These are phyloP conservation scores for Otis tarda DNA, from an alignment of 2,113 vertebrate species.

Conservation along the genomic window DNA sequence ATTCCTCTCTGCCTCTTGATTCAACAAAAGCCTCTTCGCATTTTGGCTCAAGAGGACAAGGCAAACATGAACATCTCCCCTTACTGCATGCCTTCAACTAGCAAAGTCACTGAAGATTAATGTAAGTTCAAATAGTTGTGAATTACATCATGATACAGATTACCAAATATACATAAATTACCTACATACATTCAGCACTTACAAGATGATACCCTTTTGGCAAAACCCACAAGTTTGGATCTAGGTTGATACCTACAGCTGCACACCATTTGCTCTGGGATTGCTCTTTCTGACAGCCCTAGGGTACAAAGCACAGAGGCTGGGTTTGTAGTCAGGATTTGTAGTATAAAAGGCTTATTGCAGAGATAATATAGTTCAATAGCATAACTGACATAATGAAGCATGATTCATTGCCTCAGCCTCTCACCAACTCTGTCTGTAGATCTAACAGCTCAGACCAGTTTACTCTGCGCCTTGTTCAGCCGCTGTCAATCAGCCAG, in stretches of 20 bases:
- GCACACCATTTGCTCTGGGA: background rate
- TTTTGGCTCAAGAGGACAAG: background rate
- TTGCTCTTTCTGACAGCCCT: background rate
- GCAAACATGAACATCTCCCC: background rate
- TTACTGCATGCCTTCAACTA: background rate
- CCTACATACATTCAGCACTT: background rate
- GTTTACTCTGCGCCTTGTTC: background rate
- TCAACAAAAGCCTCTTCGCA: background rate
- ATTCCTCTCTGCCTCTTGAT: background rate
- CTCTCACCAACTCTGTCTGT: background rate
- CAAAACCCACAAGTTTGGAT: background rate
- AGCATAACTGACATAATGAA: background rate
- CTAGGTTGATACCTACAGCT: background rate
- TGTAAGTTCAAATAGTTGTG: background rate
- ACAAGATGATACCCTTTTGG: background rate
- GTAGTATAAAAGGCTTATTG: background rate
- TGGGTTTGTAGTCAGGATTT: background rate
- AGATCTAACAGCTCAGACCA: background rate
- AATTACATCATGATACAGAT: background rate
- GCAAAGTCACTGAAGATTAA: background rate
- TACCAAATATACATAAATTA: background rate
- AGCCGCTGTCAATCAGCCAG: background rate
- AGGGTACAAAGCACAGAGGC: background rate
- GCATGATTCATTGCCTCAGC: background rate
- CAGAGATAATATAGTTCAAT: background rate